Evolutionary conservation across 2,888 invertebrate species (phyloP).

Genomic region (Tortricodes alternella): DNA sequence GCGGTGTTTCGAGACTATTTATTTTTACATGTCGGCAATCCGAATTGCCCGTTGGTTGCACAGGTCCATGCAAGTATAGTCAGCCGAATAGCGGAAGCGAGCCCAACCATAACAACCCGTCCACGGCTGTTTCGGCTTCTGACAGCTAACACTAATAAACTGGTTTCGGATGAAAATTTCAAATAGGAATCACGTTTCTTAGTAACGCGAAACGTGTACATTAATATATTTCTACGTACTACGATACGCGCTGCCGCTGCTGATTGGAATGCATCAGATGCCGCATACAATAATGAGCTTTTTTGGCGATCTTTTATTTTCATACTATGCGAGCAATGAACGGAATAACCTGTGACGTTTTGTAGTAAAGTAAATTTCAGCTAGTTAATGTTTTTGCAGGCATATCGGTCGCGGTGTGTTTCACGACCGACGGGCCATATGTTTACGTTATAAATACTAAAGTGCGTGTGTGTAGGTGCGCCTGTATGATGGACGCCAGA

Average conservation of each 20-base stretch:
- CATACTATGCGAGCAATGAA: not conserved
- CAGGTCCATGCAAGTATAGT: slow-evolving; percentile 24
- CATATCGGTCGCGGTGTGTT: slow-evolving; percentile 50
- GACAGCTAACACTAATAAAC: slow-evolving; percentile 72
- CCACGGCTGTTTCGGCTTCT: slow-evolving; percentile 65
- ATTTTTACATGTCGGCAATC: slow-evolving; percentile 62
- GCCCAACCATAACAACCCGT: slow-evolving; percentile 68
- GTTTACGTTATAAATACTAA: slow-evolving; percentile 74
- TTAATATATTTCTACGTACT: slow-evolving; percentile 27
- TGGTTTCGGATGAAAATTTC: slow-evolving; percentile 64
- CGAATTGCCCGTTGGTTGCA: slow-evolving; percentile 50
- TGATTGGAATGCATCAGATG: slow-evolving; percentile 25
- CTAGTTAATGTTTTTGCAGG: slow-evolving; percentile 39
- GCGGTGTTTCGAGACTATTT: slow-evolving; percentile 54
- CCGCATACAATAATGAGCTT: not conserved
- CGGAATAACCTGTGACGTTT: not conserved
- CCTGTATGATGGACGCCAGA: slow-evolving; percentile 62
- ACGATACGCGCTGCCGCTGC: slow-evolving; percentile 4
- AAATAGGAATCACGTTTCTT: slow-evolving; percentile 60
- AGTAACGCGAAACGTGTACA: slow-evolving; percentile 51
- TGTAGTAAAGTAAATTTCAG: slow-evolving; percentile 2
- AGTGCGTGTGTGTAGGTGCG: slow-evolving; percentile 56
- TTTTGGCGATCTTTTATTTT: not conserved
- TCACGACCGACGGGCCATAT: slow-evolving; percentile 65
- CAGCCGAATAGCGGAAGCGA: slow-evolving; percentile 67